Evolutionary conservation across 2,113 vertebrate species (phyloP).

Genomic region (Podarcis muralis): DNA sequence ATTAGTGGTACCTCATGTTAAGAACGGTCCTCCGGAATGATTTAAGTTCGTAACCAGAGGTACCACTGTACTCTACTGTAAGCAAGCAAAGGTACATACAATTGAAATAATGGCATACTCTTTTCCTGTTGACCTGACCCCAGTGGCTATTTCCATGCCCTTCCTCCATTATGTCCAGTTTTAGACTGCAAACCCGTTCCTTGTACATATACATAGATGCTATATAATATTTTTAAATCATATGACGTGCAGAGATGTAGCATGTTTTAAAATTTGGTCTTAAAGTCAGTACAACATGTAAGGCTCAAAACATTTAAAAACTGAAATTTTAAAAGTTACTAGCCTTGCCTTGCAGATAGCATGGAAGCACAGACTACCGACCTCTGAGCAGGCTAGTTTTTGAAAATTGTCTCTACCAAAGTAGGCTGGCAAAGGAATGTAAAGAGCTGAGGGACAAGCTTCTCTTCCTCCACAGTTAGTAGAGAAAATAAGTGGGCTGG

Average conservation of each 20-base stretch:
- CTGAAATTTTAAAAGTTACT: neutral
- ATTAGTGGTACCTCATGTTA: no score
- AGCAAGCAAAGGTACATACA: neutral
- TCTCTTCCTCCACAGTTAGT: neutral
- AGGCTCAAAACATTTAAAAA: conserved; percentile 27
- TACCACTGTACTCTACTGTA: no score
- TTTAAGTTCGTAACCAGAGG: no score
- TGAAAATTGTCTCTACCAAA: neutral
- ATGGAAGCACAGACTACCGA: no score
- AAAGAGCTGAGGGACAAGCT: neutral
- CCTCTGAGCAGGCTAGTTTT: neutral
- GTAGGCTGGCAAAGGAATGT: neutral
- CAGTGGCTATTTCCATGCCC: neutral
- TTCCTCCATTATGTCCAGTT: neutral
- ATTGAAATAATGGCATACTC: neutral
- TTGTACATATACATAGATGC: neutral
- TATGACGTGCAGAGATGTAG: neutral
- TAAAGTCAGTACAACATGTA: neutral
- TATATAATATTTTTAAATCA: neutral
- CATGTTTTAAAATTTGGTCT: neutral
- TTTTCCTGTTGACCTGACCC: neutral
- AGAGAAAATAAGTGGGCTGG: neutral
- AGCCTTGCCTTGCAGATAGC: no score
- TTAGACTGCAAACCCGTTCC: neutral
- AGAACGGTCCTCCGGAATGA: no score